Percentiles rank a stretch among this genome's conserved stretches.
Conservation (phyloP, 2,888 invertebrate genomes). For the Argyresthia albistria region DNA sequence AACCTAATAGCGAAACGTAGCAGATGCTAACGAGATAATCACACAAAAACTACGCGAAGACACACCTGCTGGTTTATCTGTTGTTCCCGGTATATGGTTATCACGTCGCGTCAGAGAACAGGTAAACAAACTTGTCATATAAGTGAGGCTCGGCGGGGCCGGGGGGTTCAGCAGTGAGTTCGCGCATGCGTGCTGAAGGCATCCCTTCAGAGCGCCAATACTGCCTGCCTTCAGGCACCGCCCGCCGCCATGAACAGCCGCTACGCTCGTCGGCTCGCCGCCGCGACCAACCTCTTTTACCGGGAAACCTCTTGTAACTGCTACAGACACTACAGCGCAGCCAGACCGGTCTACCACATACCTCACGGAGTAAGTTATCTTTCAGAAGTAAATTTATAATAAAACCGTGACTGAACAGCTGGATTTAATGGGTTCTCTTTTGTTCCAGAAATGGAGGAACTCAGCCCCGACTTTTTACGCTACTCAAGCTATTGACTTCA, state of each 20-base stretch:
- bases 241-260: conserved; percentile 44
- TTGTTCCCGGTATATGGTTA: no score
- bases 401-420: neutral
- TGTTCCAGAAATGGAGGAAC: conserved; percentile 66
- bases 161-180: conserved; percentile 31
- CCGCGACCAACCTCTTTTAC: conserved; percentile 24
- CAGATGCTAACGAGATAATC: no score
- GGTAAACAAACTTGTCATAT: conserved; percentile 15
- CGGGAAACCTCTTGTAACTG: conserved; percentile 31
- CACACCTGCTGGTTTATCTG: no score
- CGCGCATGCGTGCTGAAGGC: conserved; percentile 48
- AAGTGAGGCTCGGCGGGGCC: conserved; percentile 13
- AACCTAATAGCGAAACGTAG: no score
- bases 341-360: conserved; percentile 60
- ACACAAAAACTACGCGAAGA: no score
- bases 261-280: conserved; percentile 45
- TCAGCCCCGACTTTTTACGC: conserved; percentile 62
- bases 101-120: conserved; percentile 27
- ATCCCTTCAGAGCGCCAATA: conserved; percentile 34
- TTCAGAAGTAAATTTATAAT: conserved; percentile 9
- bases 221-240: conserved; percentile 15
- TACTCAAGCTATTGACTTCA: conserved; percentile 54
- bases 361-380: conserved; percentile 48
- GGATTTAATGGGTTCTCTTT: conserved; percentile 5
- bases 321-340: conserved; percentile 54